Evolutionary conservation across 2,888 invertebrate species (phyloP).

Genomic region (Blera fallax): DNA sequence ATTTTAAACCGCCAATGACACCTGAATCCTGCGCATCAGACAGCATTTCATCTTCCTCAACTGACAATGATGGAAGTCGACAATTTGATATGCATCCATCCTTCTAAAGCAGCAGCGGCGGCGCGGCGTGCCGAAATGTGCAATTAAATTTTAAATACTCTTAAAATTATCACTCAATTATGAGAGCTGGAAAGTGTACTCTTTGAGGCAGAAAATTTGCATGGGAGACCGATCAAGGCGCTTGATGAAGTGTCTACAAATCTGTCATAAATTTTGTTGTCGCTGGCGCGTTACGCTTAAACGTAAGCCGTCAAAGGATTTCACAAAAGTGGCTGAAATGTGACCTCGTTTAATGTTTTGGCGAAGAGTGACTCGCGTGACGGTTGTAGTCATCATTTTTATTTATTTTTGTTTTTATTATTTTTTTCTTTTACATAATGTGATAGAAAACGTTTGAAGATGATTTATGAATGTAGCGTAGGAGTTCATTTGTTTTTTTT

Average conservation of each 20-base stretch:
- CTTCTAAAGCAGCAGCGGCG: no score
- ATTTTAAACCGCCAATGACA: constrained; percentile 40
- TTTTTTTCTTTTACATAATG: background rate
- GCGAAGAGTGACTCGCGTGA: background rate
- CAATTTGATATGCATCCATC: constrained; percentile 63
- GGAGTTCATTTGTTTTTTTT: background rate
- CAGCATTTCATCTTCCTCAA: constrained; percentile 57
- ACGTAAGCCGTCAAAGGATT: constrained; percentile 58
- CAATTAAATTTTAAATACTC: constrained; percentile 78
- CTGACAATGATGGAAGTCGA: constrained; percentile 54
- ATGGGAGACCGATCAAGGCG: background rate
- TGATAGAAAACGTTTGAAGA: background rate
- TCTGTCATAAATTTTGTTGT: constrained; percentile 72
- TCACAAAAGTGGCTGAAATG: constrained; percentile 17
- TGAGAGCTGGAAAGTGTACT: constrained; percentile 24
- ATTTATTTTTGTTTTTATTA: background rate
- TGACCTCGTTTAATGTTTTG: constrained; percentile 17
- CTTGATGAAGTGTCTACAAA: constrained; percentile 73
- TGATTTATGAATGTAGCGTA: constrained; percentile 11
- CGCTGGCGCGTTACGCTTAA: constrained; percentile 68
- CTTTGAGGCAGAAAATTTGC: constrained; percentile 37
- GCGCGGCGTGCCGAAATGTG: constrained; percentile 72
- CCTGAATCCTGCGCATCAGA: constrained; percentile 59
- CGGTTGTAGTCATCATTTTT: background rate
- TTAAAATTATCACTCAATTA: constrained; percentile 77